Conservation (phyloP, 2,888 invertebrate species). For the Dolichomitus sp. region DNA sequence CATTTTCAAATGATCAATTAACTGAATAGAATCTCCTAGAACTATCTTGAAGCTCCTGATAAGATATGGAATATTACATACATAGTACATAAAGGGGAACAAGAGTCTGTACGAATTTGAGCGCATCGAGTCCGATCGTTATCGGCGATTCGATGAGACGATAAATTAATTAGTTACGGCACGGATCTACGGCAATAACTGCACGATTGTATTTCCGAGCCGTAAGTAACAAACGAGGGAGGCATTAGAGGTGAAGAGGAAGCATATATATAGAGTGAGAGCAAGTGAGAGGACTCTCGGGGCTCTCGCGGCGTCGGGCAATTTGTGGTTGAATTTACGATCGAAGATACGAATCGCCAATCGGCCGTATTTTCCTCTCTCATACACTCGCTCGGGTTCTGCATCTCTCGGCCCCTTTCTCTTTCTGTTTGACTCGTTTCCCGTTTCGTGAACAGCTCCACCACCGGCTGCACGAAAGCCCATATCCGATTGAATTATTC, state of each 20-base stretch:
- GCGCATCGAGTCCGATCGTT: constrained; percentile 39
- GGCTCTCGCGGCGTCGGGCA: constrained; percentile 54
- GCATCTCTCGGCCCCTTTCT: constrained; percentile 1
- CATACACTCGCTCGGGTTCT: constrained; percentile 17
- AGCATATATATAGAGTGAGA: constrained; percentile 31
- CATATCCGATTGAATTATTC: constrained; percentile 60
- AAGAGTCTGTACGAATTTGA: constrained; percentile 35
- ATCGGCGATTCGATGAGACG: constrained; percentile 47
- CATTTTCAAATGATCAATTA: background rate
- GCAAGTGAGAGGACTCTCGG: constrained; percentile 56
- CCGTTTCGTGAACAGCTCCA: constrained; percentile 29
- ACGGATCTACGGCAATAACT: constrained; percentile 51
- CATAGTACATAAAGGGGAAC: constrained; percentile 2
- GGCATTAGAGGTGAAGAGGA: constrained; percentile 59
- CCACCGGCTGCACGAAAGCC: constrained; percentile 17
- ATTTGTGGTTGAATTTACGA: constrained; percentile 71
- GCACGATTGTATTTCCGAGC: constrained; percentile 62
- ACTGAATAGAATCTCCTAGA: background rate
- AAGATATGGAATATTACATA: background rate
- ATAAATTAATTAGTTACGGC: constrained; percentile 66
- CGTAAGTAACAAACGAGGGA: constrained; percentile 65
- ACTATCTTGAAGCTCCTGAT: background rate
- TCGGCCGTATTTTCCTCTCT: constrained; percentile 61
- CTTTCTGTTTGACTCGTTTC: constrained; percentile 51
- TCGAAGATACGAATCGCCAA: constrained; percentile 70